These are phyloP conservation scores for Scolopax bukidnonensis DNA, from an alignment of 2,797 vertebrate species.

Conservation along the genomic window DNA sequence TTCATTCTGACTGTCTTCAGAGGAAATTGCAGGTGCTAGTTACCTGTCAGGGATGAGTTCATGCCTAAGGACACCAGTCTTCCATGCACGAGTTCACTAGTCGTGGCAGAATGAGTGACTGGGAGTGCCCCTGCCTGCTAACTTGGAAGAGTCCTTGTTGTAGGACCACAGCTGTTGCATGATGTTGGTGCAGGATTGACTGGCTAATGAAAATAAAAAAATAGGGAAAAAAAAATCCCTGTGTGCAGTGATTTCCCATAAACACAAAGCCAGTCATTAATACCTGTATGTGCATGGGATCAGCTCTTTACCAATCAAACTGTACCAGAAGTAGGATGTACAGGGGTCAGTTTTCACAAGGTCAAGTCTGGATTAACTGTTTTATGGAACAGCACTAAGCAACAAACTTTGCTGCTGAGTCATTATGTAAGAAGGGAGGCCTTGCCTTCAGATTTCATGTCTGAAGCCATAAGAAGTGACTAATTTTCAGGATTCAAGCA, in stretches of 20 bases:
- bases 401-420: constrained; percentile 3
- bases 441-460: not conserved
- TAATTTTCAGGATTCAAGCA: not conserved
- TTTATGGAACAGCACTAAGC: constrained; percentile 24
- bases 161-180: not conserved
- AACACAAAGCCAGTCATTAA: not conserved
- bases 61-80: not conserved
- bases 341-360: not conserved
- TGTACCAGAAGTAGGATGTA: constrained; percentile 2
- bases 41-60: not conserved
- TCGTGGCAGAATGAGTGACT: not conserved
- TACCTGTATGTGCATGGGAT: not conserved
- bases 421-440: not conserved
- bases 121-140: not conserved
- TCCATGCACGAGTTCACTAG: not conserved
- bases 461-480: not conserved
- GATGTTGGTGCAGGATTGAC: not conserved
- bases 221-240: not conserved
- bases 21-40: not conserved
- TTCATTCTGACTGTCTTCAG: not conserved
- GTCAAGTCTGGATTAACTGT: constrained; percentile 46
- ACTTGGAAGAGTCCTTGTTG: not conserved
- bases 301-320: not conserved
- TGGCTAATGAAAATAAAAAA: not conserved
- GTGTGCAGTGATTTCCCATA: constrained; percentile 1